Base-by-base conservation (phyloP, 2,113 vertebrate species). In the Gila orcuttii region DNA sequence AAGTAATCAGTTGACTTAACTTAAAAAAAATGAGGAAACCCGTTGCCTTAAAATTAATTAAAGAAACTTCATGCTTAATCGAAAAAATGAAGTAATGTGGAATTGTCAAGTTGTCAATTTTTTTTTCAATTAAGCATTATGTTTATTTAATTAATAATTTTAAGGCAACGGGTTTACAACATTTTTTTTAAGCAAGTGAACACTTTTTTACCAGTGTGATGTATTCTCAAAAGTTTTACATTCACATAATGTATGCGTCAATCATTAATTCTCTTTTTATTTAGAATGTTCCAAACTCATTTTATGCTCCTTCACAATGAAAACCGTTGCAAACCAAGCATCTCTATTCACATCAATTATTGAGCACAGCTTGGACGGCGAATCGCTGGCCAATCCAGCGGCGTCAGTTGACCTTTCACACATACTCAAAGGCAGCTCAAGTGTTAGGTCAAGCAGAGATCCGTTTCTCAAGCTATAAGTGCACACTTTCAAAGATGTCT, bases 391-490 rank as follows among this genome's bases (percentile, higher is more conserved):
- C 79, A 75, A 88, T 88, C 86, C 88, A 88, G 86, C 77, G 85
- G 90, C 88, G 86, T n/a, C 19, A 23, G 55, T 73, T 90, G 86
- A 91, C 91, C 88, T 93, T 90, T 91, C 87, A 88, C 85, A 87
- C 60, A 84, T 74, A 90, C 91, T 84, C 86, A 93, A 90, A 86
- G 92, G 92, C 91, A 85, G 42, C 91, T 89, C 90, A 94, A 93
- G 93, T 92, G 93, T 94, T 94, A 91, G 92, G 90, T 89, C 90
- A 47, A 81, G 92, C 93, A 91, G 90, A 87, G 90, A 96, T 96
- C 95, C 93, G 92, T 93, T 94, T 91, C 90, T 93, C 91, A 92
- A 91, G 93, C 91, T 88, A 88, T 90, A 94, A 95, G 92, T 90
- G 90, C 90, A 93, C 91, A 92, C 91, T 94, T 93, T 87, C 89